Evolutionary conservation across 1,140 invertebrate species (phyloP), one percentile per base, ranked within the genome.

Genomic region (Plutomurus gul): DNA sequence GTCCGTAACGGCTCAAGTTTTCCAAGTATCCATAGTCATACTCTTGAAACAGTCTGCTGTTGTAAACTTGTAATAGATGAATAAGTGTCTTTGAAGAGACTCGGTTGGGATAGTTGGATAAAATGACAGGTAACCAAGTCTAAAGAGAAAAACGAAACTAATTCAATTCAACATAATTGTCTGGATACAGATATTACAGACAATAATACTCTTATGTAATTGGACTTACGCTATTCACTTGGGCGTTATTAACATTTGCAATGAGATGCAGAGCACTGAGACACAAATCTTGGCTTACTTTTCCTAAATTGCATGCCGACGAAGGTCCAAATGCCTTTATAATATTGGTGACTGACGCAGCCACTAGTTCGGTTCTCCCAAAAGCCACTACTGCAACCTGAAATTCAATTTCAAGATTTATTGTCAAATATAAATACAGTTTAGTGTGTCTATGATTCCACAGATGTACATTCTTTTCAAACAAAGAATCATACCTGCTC

Each of bases 21-120:
- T 86, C 88, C 6, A 86, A 82, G 1, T 43, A 22, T 0, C 92
- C 92, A 83, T 91, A 93, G 84, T 94, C 92, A 78, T 89, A 94
- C 47, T 89, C 87, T 82, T 89, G 87, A 81, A 92, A 93, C 25
- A 76, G 82, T n/a, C 85, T 87, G 46, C 39, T 49, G 8, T 78
- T 56, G 5, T 72, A 43, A 2, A 22, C 3, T 30, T 78, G 77
- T 7, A 72, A 22, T 8, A 78, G 40, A 51, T 78, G 65, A n/a
- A 73, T 20, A 16, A 73, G 18, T 2, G 77, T 73, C 51, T 65
- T 72, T 1, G 40, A 36, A 1, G 77, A 78, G 20, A 18, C 25
- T 65, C 30, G 36, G 27, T 47, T 43, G 30, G 77, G 77, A 13
- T 49, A 72, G 40, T 78, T 56, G 18, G 56, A 36, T 11, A 73